Percentiles rank a stretch among this genome's conserved stretches.
phyloP scores from a whole-genome alignment of 1,140 invertebrate genomes.

The Mya arenaria region DNA sequence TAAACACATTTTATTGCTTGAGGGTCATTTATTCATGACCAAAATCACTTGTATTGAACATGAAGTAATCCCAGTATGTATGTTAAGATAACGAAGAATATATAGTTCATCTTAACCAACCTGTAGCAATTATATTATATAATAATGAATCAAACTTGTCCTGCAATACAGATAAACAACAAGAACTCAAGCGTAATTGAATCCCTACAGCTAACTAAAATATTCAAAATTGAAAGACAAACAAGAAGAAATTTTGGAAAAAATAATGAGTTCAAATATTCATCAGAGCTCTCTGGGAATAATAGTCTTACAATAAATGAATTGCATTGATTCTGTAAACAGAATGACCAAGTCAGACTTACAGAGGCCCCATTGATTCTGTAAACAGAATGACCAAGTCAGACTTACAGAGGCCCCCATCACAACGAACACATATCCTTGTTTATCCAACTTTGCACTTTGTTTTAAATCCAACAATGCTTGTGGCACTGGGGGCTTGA shows the following conservation, averaged over 20 bases:
- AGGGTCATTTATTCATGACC: too few relatives aligned
- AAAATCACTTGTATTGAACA: too few relatives aligned
- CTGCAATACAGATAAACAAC: too few relatives aligned
- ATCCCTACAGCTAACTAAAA: background rate
- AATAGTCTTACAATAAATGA: background rate
- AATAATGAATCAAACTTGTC: too few relatives aligned
- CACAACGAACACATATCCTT: background rate
- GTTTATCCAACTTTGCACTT: background rate
- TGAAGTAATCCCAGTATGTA: too few relatives aligned
- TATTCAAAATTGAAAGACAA: background rate
- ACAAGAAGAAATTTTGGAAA: background rate
- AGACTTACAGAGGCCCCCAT: conserved; percentile 20
- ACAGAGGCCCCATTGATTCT: background rate
- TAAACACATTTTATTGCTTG: too few relatives aligned
- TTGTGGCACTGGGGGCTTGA: background rate
- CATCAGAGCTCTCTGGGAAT: background rate
- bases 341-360: background rate
- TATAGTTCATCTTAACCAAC: too few relatives aligned
- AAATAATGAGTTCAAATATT: background rate
- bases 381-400: background rate
- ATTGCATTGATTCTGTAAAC: background rate
- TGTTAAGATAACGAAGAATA: too few relatives aligned
- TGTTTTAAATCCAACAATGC: background rate
- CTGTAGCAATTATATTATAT: too few relatives aligned
- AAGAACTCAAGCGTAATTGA: too few relatives aligned